Conservation (phyloP, 2,888 invertebrate species). For the Hecatera dysodea region DNA sequence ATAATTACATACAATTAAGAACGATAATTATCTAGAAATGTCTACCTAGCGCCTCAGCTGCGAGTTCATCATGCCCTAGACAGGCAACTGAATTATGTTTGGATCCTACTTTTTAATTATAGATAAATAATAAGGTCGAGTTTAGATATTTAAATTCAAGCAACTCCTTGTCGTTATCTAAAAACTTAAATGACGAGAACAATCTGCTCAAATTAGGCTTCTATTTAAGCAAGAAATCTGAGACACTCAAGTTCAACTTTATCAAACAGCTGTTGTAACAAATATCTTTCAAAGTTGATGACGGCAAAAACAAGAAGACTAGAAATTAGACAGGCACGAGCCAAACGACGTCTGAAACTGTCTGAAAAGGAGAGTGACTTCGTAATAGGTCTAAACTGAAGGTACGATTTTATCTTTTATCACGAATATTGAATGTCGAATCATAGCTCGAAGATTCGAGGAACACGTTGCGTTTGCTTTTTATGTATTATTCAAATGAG, state of each 20-base stretch:
- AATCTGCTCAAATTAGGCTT: background rate
- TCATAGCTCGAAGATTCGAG: conserved; percentile 47
- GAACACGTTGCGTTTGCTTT: conserved; percentile 68
- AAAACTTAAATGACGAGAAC: conserved; percentile 14
- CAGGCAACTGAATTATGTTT: background rate
- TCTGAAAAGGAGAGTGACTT: conserved; percentile 41
- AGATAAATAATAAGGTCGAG: background rate
- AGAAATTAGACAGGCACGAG: conserved; percentile 18
- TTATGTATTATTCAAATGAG: conserved; percentile 81
- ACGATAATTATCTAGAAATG: background rate
- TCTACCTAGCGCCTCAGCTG: background rate
- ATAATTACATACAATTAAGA: background rate
- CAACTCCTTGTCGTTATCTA: background rate
- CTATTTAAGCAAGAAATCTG: conserved; percentile 9
- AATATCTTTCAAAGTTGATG: conserved; percentile 33
- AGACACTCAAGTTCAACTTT: conserved; percentile 13
- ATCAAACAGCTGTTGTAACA: conserved; percentile 19
- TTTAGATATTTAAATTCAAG: conserved; percentile 5
- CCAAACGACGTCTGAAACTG: conserved; percentile 14
- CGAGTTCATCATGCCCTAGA: background rate
- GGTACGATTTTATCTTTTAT: conserved; percentile 42
- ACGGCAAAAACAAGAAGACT: conserved; percentile 28
- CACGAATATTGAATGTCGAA: conserved; percentile 46
- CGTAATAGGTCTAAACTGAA: conserved; percentile 30
- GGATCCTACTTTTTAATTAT: background rate